Conservation (phyloP, 2,113 vertebrate species). For the Syngnathus typhle region DNA sequence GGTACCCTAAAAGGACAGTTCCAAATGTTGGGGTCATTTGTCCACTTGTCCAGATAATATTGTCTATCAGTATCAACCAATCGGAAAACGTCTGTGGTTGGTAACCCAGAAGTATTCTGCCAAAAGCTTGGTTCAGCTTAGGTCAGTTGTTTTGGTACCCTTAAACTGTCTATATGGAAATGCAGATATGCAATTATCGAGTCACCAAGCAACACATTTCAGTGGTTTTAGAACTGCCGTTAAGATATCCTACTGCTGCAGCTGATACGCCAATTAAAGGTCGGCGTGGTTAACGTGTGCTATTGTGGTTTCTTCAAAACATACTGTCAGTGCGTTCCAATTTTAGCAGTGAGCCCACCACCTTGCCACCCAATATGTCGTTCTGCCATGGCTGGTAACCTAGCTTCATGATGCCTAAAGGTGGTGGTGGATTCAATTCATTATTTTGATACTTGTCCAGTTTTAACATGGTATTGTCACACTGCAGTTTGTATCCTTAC, state of each 20-base stretch:
- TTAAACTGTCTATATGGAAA: no score
- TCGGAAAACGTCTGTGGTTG: not conserved
- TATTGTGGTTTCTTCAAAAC: not conserved
- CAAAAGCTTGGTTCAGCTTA: not conserved
- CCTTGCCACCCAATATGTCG: not conserved
- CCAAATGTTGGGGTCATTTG: not conserved
- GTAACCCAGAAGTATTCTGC: not conserved
- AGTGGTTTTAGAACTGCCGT: not conserved
- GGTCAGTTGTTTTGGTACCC: not conserved
- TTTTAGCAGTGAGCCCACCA: not conserved
- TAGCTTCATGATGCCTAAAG: not conserved
- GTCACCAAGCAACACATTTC: not conserved
- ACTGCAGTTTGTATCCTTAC: not conserved
- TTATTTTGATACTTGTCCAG: not conserved
- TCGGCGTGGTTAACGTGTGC: no score
- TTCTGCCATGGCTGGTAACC: not conserved
- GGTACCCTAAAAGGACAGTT: not conserved
- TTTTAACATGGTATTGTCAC: not conserved
- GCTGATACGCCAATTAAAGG: no score
- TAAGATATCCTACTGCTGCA: not conserved
- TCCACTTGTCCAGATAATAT: not conserved
- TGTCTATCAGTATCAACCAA: not conserved
- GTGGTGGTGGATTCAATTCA: not conserved
- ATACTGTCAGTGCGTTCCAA: not conserved
- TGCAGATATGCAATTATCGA: no score